Conservation (phyloP, 2,113 vertebrate genomes). For the Hystrix brachyura region DNA sequence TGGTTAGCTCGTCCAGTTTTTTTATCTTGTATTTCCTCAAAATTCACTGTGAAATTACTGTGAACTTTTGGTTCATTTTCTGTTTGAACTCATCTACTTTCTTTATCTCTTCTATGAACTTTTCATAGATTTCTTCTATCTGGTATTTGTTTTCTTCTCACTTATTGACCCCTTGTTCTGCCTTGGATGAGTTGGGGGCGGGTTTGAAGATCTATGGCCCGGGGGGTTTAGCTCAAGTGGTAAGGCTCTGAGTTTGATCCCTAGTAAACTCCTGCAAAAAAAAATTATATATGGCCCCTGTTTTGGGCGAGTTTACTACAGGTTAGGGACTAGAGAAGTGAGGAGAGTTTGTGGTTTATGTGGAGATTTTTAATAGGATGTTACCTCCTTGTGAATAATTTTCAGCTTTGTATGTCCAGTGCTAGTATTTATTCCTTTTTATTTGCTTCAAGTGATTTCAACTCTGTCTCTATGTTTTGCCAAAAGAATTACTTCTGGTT, state of each 20-base stretch:
- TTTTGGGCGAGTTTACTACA: neutral
- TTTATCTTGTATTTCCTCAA: neutral
- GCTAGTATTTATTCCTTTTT: neutral
- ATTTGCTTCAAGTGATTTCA: neutral
- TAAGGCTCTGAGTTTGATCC: too few species aligned
- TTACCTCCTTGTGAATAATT: neutral
- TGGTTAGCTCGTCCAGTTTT: neutral
- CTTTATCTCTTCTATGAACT: neutral
- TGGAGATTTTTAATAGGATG: neutral
- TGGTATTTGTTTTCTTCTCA: too few species aligned
- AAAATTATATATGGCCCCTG: neutral
- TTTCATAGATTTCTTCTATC: neutral
- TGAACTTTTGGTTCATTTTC: neutral
- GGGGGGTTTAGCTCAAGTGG: too few species aligned
- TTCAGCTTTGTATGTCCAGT: neutral
- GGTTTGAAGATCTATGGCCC: too few species aligned
- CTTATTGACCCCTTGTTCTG: too few species aligned
- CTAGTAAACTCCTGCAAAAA: too few species aligned
- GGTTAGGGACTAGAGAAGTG: neutral
- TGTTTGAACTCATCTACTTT: neutral
- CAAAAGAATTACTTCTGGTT: neutral
- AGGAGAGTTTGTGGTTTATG: neutral
- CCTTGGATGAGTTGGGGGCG: too few species aligned
- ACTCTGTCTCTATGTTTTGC: neutral
- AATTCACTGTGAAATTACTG: neutral